Conservation (phyloP, 2,113 vertebrate species). For the Varanus salvator region DNA sequence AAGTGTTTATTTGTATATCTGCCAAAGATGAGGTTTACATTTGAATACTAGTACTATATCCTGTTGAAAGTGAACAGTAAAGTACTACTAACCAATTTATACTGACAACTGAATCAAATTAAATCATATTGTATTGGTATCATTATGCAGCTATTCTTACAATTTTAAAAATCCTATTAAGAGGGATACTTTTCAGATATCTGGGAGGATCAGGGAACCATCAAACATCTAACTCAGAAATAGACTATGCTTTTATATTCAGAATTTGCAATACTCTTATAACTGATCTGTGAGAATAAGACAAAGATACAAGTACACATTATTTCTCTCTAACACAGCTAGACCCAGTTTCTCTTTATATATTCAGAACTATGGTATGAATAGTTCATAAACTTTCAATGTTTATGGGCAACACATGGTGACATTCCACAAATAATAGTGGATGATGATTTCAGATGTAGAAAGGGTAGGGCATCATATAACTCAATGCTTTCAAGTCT, state of each 20-base stretch:
- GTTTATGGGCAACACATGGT: not conserved
- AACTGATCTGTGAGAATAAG: not conserved
- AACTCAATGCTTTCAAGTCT: not conserved
- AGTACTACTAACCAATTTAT: not conserved
- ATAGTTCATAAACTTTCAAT: not conserved
- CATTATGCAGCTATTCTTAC: not conserved
- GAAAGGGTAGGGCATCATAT: not conserved
- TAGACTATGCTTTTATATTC: not conserved
- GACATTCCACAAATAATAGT: not conserved
- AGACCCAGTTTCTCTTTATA: not conserved
- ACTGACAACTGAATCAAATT: conserved; percentile 21
- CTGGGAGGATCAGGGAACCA: not conserved
- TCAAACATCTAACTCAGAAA: not conserved
- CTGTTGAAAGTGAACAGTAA: not conserved
- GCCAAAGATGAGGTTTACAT: not conserved
- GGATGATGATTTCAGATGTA: not conserved
- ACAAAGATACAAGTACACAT: not conserved
- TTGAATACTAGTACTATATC: not conserved
- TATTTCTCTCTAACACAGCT: not conserved
- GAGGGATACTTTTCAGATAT: not conserved
- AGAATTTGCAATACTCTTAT: not conserved
- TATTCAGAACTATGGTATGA: not conserved
- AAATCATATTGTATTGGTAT: not conserved
- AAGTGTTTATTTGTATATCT: conserved; percentile 7
- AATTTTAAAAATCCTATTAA: not conserved